A percentile compares a stretch with the other conserved stretches of the same genome.
phyloP scores from a whole-genome alignment of 2,888 invertebrate species.

The Leptinotarsa rubiginosa region DNA sequence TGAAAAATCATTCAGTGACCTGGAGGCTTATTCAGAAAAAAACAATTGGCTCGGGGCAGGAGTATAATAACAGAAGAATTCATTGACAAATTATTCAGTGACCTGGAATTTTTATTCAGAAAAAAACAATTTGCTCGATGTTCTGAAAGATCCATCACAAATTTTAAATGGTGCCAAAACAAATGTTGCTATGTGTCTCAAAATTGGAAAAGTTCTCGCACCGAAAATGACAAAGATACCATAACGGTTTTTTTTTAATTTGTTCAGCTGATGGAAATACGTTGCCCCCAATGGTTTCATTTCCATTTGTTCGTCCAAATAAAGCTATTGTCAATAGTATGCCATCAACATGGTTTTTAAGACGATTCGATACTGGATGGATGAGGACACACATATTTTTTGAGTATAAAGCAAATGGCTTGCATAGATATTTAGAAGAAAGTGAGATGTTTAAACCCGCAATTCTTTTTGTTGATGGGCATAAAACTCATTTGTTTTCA shows the following conservation, averaged over 20 bases:
- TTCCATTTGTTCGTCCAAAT: constrained; percentile 5
- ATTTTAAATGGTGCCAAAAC: neutral
- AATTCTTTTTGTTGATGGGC: constrained; percentile 14
- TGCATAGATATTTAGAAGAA: constrained; percentile 5
- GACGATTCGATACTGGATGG: neutral
- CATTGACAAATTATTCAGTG: neutral
- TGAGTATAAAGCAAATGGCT: neutral
- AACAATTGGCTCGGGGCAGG: neutral
- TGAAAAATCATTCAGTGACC: neutral
- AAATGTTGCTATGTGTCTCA: neutral
- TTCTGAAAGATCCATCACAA: neutral
- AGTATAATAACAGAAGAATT: neutral
- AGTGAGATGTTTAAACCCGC: neutral
- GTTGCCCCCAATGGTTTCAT: constrained; percentile 15
- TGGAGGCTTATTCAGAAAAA: neutral
- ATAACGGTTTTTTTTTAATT: constrained; percentile 18
- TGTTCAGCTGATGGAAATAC: constrained; percentile 27
- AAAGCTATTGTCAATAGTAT: neutral
- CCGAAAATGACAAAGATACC: constrained; percentile 20
- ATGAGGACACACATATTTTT: constrained; percentile 12
- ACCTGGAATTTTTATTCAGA: neutral
- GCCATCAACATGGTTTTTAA: neutral
- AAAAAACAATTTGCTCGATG: neutral
- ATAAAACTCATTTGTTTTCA: neutral
- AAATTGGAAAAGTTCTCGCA: neutral